Base-by-base conservation (phyloP, 2,888 invertebrate species). In the Pristionchus maxplancki region DNA sequence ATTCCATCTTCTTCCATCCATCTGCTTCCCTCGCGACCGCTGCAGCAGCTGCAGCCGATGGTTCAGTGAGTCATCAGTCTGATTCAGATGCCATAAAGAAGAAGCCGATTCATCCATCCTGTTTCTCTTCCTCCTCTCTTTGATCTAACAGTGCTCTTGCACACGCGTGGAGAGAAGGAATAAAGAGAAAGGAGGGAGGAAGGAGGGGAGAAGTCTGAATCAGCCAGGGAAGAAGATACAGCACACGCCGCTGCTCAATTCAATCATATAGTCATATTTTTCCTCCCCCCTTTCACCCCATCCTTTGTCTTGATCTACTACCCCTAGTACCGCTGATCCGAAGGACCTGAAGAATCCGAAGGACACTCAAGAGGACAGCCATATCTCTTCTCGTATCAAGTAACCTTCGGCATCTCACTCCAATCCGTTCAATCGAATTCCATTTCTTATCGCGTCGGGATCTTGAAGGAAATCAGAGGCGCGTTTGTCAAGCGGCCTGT, bases 201-300 rank as follows among this genome's bases (percentile, higher is more conserved):
- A 50, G 82, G 53, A 34, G 37, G 34, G 17, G 20, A 20, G 34
- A 34, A 20, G 53, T 82, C 50, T 58, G 53, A 50, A 82, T 82
- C 82, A 53, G 53, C 50, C 34, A 8, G 78, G 78, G 78, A 78
- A 78, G 78, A 48, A 78, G 44, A 78, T 44, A 15, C 44, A 78
- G n/a, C n/a, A 13, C 78, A 78, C 37, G n/a, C 78, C 40, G 74
- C 40, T 74, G 8, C 44, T 78, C 44, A 44, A 78, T 78, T 78
- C 78, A 78, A 78, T 78, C 78, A 78, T 78, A 78, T 78, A 78
- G 78, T 78, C 78, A 78, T 78, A 78, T 78, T 78, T 40, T n/a
- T 37, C 6, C 58, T 44, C n/a, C 5, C 78, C 44, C 44, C 40
- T 40, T 20, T 50, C 58, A 24, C 58, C 24, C 6, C 58, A 3